Conservation (phyloP, 2,888 invertebrate genomes). For the Drosophila rubida region DNA sequence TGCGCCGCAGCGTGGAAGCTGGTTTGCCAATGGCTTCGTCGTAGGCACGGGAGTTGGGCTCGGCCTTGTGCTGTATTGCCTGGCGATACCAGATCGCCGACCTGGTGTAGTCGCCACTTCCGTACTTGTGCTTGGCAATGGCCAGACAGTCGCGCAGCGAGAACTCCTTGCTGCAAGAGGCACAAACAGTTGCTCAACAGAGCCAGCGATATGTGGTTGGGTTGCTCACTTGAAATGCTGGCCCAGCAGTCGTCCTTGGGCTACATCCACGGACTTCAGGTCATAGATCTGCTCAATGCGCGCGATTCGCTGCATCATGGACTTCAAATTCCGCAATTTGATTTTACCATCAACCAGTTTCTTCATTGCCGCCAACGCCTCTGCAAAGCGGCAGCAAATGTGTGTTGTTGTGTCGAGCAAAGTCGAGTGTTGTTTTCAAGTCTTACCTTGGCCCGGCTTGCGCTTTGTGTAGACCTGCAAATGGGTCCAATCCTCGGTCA, state of each 20-base stretch:
- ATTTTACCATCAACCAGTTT: slow-evolving; percentile 25
- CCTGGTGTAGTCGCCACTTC: slow-evolving; percentile 27
- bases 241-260: slow-evolving; percentile 37
- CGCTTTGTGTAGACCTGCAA: slow-evolving; percentile 23
- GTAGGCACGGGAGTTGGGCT: slow-evolving; percentile 5
- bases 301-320: slow-evolving; percentile 29
- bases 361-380: slow-evolving; percentile 20
- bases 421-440: not conserved
- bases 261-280: slow-evolving; percentile 40
- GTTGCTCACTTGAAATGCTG: slow-evolving; percentile 40
- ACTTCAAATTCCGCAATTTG: slow-evolving; percentile 30
- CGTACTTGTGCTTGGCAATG: slow-evolving; percentile 42
- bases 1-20: slow-evolving; percentile 5
- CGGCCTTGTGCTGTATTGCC: slow-evolving; percentile 1
- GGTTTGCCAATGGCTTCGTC: slow-evolving; percentile 18
- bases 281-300: slow-evolving; percentile 54
- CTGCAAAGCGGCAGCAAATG: slow-evolving; percentile 4
- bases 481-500: slow-evolving; percentile 55
- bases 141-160: slow-evolving; percentile 47
- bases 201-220: no score
- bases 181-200: no score
- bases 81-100: slow-evolving; percentile 49
- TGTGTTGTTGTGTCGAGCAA: not conserved
- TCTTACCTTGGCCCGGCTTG: slow-evolving; percentile 33
- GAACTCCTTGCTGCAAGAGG: slow-evolving; percentile 25